Conservation (phyloP, 2,888 invertebrate species). For the Homarus gammarus region DNA sequence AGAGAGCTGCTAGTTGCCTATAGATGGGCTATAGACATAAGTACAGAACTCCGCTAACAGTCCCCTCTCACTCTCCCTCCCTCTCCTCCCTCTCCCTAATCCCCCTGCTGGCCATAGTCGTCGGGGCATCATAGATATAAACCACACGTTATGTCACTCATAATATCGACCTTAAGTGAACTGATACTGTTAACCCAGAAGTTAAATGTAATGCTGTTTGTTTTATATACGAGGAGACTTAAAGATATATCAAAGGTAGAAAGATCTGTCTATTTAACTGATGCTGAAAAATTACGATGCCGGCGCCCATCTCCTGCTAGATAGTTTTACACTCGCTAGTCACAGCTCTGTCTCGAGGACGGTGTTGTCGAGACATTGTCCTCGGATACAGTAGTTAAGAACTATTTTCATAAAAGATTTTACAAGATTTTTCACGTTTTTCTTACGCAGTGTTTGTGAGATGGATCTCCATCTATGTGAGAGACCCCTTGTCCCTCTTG, state of each 20-base stretch:
- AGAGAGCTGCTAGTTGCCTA: neutral
- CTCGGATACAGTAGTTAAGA: constrained; percentile 45
- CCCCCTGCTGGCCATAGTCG: neutral
- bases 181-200: neutral
- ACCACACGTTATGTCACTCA: neutral
- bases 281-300: neutral
- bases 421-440: constrained; percentile 56
- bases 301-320: constrained; percentile 26
- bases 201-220: neutral
- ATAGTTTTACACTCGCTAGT: constrained; percentile 27
- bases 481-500: neutral
- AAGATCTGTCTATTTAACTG: neutral
- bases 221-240: neutral
- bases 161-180: neutral
- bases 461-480: neutral
- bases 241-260: neutral
- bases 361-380: constrained; percentile 3
- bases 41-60: neutral
- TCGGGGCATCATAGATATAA: neutral
- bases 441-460: constrained; percentile 5
- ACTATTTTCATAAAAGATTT: constrained; percentile 61
- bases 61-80: neutral
- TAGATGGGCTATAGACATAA: neutral
- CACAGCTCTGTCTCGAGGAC: neutral
- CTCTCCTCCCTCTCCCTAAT: neutral